These are phyloP conservation scores for Callopanchax toddi DNA, from an alignment of 2,113 vertebrate genomes.

Conservation along the genomic window DNA sequence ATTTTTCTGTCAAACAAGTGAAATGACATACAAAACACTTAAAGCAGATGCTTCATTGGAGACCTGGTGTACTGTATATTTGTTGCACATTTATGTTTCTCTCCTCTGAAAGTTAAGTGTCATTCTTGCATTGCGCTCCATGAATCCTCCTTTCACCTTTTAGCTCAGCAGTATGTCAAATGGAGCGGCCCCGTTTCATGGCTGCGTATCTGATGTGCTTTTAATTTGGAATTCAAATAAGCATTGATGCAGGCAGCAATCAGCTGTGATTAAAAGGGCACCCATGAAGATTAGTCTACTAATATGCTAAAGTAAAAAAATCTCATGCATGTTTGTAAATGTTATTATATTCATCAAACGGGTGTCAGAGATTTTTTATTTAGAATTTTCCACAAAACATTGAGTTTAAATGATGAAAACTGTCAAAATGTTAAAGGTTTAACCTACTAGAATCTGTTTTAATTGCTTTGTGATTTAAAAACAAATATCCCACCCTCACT, in stretches of 20 bases:
- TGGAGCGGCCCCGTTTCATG: slow-evolving; percentile 14
- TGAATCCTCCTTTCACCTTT: slow-evolving; percentile 19
- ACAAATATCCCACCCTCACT: slow-evolving; percentile 26
- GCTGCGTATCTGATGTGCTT: slow-evolving; percentile 36
- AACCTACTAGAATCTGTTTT: slow-evolving; percentile 11
- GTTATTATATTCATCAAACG: not conserved
- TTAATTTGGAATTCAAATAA: slow-evolving; percentile 39
- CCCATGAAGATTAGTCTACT: slow-evolving; percentile 12
- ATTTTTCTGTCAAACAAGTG: too few species aligned
- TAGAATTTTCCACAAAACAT: too few species aligned
- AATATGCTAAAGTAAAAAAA: slow-evolving; percentile 11
- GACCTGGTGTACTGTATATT: too few species aligned
- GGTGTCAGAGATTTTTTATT: not conserved
- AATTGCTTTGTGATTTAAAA: slow-evolving; percentile 34
- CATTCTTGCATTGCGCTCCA: slow-evolving; percentile 23
- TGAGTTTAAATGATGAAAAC: not conserved
- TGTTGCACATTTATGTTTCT: too few species aligned
- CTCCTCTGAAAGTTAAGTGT: slow-evolving; percentile 4
- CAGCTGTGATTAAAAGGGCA: slow-evolving; percentile 33
- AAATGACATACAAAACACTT: too few species aligned
- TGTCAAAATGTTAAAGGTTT: slow-evolving; percentile 18
- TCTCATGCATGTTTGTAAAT: slow-evolving; percentile 13
- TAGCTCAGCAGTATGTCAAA: slow-evolving; percentile 31
- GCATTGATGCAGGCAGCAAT: slow-evolving; percentile 26
- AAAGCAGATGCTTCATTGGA: too few species aligned